Conservation (phyloP, 1,140 invertebrate genomes). For the Lamellibrachia luymesi region DNA sequence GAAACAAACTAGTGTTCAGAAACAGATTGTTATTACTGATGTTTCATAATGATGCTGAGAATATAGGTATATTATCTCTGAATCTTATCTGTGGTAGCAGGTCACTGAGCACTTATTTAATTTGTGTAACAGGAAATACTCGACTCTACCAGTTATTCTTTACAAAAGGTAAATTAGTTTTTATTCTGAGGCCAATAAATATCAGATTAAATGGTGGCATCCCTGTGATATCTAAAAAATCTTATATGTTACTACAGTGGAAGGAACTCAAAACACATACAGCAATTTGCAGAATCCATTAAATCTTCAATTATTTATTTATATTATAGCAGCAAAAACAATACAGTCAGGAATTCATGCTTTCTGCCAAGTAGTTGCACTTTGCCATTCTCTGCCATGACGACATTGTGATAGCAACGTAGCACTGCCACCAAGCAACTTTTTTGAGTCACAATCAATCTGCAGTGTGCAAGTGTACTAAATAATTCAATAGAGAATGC, state of each 20-base stretch:
- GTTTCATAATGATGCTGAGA: neutral
- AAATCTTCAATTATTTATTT: neutral
- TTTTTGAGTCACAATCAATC: neutral
- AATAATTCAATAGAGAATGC: neutral
- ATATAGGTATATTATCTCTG: neutral
- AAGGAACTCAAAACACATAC: neutral
- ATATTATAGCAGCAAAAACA: neutral
- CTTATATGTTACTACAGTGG: neutral
- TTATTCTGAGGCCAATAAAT: neutral
- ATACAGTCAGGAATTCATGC: neutral
- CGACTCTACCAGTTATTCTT: neutral
- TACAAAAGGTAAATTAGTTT: neutral
- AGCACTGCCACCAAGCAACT: neutral
- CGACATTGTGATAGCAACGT: neutral
- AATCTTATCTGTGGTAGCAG: neutral
- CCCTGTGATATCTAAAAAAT: neutral
- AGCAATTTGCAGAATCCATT: neutral
- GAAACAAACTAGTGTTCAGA: neutral
- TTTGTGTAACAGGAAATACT: neutral
- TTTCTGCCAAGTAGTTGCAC: neutral
- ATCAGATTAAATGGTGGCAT: neutral
- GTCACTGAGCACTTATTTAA: constrained; percentile 1
- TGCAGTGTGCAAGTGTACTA: neutral
- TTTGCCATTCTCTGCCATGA: neutral
- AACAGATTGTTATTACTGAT: neutral